phyloP scores from a whole-genome alignment of 2,797 vertebrate genomes.

The Oceanodroma leucorhoa region DNA sequence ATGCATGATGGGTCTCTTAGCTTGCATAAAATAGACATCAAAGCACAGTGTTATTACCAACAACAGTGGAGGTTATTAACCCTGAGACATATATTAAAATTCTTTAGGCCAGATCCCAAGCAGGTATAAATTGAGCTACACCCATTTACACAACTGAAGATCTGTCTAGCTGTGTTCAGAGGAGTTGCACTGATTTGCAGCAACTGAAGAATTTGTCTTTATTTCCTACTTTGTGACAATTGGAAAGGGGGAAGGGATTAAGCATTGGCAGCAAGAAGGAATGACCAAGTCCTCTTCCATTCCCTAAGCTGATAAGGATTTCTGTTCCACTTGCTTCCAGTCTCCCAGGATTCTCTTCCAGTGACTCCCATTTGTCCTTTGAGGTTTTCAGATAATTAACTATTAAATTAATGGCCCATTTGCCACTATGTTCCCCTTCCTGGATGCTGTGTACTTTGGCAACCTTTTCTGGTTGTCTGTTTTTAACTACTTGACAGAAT shows the following conservation, averaged over 20 bases:
- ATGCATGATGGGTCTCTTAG: constrained; percentile 22
- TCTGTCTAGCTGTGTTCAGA: not conserved
- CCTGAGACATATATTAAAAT: constrained; percentile 55
- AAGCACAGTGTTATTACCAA: constrained; percentile 38
- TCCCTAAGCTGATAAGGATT: not conserved
- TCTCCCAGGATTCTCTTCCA: not conserved
- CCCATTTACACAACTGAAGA: constrained; percentile 11
- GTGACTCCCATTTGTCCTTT: constrained; percentile 38
- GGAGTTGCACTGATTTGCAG: not conserved
- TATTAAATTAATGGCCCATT: constrained; percentile 39
- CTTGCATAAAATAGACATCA: constrained; percentile 52
- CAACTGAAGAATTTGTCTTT: not conserved
- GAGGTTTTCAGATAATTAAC: constrained; percentile 48
- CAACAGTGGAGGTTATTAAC: constrained; percentile 57
- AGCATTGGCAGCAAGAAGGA: not conserved
- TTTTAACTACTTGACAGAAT: not conserved
- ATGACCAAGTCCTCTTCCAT: not conserved
- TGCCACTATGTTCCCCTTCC: not conserved
- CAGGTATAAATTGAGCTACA: constrained; percentile 31
- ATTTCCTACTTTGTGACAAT: not conserved
- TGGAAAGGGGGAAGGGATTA: not conserved
- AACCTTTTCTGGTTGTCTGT: not conserved
- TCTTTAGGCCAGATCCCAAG: constrained; percentile 42
- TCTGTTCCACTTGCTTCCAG: not conserved
- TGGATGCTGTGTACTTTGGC: constrained; percentile 19